Evolutionary conservation across 1,140 invertebrate genomes (phyloP), one percentile per base, ranked within the genome.

Genomic region (Lutraria rhynchaena): DNA sequence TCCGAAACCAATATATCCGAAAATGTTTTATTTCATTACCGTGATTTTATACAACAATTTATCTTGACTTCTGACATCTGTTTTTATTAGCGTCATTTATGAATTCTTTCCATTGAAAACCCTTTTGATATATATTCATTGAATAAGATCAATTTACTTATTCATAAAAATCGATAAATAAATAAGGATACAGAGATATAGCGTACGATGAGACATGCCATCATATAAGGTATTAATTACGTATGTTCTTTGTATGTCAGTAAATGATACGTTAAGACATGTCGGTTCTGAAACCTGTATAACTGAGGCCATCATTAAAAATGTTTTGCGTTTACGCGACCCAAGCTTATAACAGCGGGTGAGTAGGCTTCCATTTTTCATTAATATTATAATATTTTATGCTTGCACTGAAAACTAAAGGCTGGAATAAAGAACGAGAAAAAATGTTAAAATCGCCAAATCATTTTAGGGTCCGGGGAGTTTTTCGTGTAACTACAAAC

Each of bases 101-200:
- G 2, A 22, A 24, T 37, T 37, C 60, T 37, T 13, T 44, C 13
- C 46, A n/a, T 24, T 46, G 17, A 33, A 3, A 1, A 35, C 13
- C 29, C 57, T 60, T 24, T 22, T 24, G 46, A 41, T 11, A 19
- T 65, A 41, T 65, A 44, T 65, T 44, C n/a, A 19, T 44, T 22
- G 22, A 17, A 19, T 1, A n/a, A 44, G 35, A 65, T 65, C 13
- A 41, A 65, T 65, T 22, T 44, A 41, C 22, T 13, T 65, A 65
- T 65, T 65, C 61, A 65, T 44, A 44, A 35, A 65, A 44, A n/a
- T n/a, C n/a, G n/a, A n/a, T n/a, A n/a, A n/a, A n/a, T 65, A 35
- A 58, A 29, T 58, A 9, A 9, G 29, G 27, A 19, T 22, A 24
- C 13, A 58, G 27, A 13, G 9, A 11, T 17, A 24, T 22, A 27